Evolutionary conservation across 1,140 invertebrate species (phyloP), one percentile per base, ranked within the genome.

Genomic region (Drosophila dunni): DNA sequence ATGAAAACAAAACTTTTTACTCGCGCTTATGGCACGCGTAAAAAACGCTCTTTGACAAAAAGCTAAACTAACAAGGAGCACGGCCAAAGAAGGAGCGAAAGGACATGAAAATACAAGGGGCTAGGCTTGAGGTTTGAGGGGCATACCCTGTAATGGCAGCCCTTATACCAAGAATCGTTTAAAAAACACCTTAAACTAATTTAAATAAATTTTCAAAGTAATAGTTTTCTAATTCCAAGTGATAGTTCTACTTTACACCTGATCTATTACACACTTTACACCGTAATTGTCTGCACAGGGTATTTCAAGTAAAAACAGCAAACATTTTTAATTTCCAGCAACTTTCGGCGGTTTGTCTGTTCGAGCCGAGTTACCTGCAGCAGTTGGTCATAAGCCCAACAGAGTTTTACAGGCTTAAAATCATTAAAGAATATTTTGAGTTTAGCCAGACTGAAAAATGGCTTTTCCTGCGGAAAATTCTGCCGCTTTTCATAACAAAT

Each of bases 1-100:
- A 54, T 73, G 24, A 48, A 66, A 51, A 74, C 40, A 74, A 63
- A 77, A 78, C 36, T 81, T 81, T 78, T 9, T 36, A 42, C 57
- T 15, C 67, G 66, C 61, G 60, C 29, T 38, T 57, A 11, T 24
- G 24, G 17, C 68, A 61, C 63, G 9, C 7, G 11, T 9, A 58
- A 50, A 66, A 68, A 70, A 51, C 20, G 36, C 45, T 29, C 24
- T 51, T 61, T 68, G 64, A 46, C 64, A 60, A 60, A 61, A 34
- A 45, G 48, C 7, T 20, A 9, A 60, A 46, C 33, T 36, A 33
- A 15, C 50, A 33, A 15, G 50, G 13, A 33, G 4, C 2, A 53
- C 7, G 36, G 9, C 9, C n/a, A 9, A n/a, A 29, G 0, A 20
- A 20, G 17, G 0, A 20, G 17, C 17, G 17, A 20, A 5, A 15